A percentile compares a stretch with the other conserved stretches of the same genome.
Evolutionary conservation across 2,888 invertebrate species (phyloP).

Genomic region (Orchesella flavescens): DNA sequence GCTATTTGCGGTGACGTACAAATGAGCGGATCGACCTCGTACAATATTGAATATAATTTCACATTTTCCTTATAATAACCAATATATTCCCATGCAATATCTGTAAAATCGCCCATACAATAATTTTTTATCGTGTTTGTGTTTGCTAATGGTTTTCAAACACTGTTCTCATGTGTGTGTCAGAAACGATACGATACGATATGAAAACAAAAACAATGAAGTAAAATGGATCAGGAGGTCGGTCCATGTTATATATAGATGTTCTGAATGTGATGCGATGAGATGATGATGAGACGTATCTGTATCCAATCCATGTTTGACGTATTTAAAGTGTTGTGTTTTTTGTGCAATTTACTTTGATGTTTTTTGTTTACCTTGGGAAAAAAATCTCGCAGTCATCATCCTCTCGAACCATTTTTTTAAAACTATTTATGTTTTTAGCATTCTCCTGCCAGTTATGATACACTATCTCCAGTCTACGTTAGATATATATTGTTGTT

Average conservation of each 20-base stretch:
- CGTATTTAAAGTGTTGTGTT: neutral
- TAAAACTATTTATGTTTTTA: neutral
- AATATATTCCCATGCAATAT: neutral
- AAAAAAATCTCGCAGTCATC: neutral
- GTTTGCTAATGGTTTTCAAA: neutral
- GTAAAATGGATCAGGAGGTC: constrained; percentile 38
- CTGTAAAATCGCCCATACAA: neutral
- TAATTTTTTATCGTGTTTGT: constrained; percentile 5
- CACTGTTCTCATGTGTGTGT: no score
- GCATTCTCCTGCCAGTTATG: no score
- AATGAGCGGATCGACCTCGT: no score
- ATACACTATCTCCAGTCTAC: neutral
- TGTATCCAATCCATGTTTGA: neutral
- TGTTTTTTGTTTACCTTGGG: constrained; percentile 17
- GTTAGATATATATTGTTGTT: neutral
- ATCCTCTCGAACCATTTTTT: neutral
- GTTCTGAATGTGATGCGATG: neutral
- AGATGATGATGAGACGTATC: neutral
- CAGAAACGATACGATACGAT: no score
- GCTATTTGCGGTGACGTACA: no score
- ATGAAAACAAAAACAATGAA: no score
- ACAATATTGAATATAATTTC: no score
- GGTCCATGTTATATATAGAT: constrained; percentile 10
- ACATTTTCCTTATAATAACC: no score
- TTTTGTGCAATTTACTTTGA: constrained; percentile 13